phyloP scores from a whole-genome alignment of 2,797 vertebrate species.

The Mus minutoides region DNA sequence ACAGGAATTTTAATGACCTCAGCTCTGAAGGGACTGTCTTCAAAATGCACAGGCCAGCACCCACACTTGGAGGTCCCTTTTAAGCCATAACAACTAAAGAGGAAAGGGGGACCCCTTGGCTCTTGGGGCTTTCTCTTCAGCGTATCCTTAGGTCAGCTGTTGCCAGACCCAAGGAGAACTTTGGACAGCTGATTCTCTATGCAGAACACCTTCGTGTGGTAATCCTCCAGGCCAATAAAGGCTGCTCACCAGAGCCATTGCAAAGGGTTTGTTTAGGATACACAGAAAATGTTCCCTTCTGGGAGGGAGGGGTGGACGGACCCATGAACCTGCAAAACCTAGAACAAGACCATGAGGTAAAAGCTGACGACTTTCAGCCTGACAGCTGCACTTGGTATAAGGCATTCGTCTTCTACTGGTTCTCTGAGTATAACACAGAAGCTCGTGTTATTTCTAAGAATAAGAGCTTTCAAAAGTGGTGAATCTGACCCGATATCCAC shows the following conservation, averaged over 20 bases:
- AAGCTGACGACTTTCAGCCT: not conserved
- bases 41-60: not conserved
- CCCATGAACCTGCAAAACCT: not conserved
- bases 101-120: not conserved
- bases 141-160: not conserved
- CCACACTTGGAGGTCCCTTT: not conserved
- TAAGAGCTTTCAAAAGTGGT: not conserved
- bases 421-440: not conserved
- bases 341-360: not conserved
- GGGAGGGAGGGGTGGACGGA: not conserved
- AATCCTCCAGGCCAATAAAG: not conserved
- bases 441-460: slow-evolving; percentile 23
- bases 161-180: not conserved
- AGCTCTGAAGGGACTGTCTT: not conserved
- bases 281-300: not conserved
- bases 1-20: not conserved
- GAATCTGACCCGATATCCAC: slow-evolving; percentile 21
- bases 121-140: not conserved
- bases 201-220: not conserved
- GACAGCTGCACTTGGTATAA: not conserved
- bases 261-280: not conserved
- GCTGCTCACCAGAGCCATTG: not conserved
- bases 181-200: fast-evolving
- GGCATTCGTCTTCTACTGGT: not conserved
- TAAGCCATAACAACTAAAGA: not conserved